A percentile compares a stretch with the other conserved stretches of the same genome.
These are phyloP conservation scores for Psilanteris sp. DNA, from an alignment of 1,140 invertebrate species.

Conservation along the genomic window DNA sequence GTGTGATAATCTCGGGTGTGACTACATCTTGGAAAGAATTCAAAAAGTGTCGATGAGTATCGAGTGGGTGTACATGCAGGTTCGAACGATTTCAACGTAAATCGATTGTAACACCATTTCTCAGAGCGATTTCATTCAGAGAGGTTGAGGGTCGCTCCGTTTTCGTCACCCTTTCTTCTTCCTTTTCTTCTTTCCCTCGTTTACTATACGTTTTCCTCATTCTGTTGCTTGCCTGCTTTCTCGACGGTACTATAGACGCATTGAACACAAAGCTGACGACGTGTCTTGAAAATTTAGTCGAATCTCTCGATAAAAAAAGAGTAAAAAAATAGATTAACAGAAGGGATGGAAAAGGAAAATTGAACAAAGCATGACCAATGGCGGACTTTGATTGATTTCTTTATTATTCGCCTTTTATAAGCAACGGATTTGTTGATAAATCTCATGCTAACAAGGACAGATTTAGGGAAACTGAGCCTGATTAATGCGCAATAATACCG, in stretches of 20 bases:
- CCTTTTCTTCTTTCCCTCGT: slow-evolving; percentile 9
- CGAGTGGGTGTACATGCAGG: slow-evolving; percentile 60
- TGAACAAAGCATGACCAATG: slow-evolving; percentile 21
- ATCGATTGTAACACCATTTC: slow-evolving; percentile 69
- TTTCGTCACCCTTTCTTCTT: slow-evolving; percentile 21
- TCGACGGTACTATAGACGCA: slow-evolving; percentile 29
- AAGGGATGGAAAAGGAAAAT: not conserved
- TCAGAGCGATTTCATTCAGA: slow-evolving; percentile 65
- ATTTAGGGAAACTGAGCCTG: slow-evolving; percentile 12
- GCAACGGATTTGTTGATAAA: slow-evolving; percentile 1
- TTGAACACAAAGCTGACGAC: slow-evolving; percentile 54
- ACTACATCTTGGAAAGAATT: slow-evolving; percentile 53
- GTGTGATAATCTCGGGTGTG: slow-evolving; percentile 58
- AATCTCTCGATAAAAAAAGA: slow-evolving; percentile 28
- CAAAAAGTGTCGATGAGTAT: slow-evolving; percentile 63
- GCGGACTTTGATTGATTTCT: slow-evolving; percentile 34
- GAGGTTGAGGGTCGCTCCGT: slow-evolving; percentile 54
- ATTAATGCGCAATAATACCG: slow-evolving; percentile 10
- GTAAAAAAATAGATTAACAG: slow-evolving; percentile 2
- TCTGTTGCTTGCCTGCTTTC: slow-evolving; percentile 33
- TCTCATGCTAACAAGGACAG: slow-evolving; percentile 15
- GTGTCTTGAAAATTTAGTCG: slow-evolving; percentile 53
- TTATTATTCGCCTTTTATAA: no score
- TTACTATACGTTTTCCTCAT: slow-evolving; percentile 49
- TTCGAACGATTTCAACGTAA: slow-evolving; percentile 64